Conservation (phyloP, 2,888 invertebrate species). For the Deilephila porcellus region DNA sequence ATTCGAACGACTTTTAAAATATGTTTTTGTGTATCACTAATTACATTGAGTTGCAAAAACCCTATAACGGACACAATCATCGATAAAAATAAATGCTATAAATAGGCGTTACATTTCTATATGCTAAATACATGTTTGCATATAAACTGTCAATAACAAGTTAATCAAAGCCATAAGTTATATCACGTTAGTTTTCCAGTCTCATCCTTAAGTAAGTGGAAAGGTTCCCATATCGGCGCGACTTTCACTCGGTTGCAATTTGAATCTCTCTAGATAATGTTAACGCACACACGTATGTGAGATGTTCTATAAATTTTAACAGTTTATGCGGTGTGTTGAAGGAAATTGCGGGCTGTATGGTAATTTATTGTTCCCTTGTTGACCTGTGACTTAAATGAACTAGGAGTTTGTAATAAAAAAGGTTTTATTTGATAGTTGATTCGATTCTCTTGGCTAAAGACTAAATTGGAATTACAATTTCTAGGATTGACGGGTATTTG, state of each 20-base stretch:
- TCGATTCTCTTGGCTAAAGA: no score
- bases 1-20: no score
- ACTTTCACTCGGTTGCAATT: conserved; percentile 30
- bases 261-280: conserved; percentile 28
- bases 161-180: conserved; percentile 3
- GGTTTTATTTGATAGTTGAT: no score
- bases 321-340: background rate
- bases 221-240: conserved; percentile 7
- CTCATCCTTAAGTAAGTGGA: conserved; percentile 12
- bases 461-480: no score
- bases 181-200: background rate
- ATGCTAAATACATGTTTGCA: no score
- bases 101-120: background rate
- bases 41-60: no score
- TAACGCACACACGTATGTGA: conserved; percentile 7
- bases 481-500: no score
- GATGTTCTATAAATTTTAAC: conserved; percentile 13
- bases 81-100: background rate
- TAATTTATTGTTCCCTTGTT: background rate
- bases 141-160: background rate
- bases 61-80: background rate
- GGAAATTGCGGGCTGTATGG: conserved; percentile 1
- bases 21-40: no score
- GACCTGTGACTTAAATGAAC: background rate
- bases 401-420: background rate